phyloP scores from a whole-genome alignment of 1,140 invertebrate species.

The Sitobion miscanthi region DNA sequence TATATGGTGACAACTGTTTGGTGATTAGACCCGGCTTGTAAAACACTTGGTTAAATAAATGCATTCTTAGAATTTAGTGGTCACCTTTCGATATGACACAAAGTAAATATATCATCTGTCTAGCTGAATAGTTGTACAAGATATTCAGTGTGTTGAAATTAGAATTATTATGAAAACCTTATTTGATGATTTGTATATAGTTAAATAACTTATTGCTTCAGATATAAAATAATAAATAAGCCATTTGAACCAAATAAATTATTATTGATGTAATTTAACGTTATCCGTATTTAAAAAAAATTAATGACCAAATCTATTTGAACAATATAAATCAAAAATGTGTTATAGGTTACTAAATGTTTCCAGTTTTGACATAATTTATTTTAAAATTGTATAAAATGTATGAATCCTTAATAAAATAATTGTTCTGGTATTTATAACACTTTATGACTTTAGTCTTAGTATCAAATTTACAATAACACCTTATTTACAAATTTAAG shows the following conservation, averaged over 20 bases:
- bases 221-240: neutral
- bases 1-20: neutral
- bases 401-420: neutral
- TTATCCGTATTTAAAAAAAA: neutral
- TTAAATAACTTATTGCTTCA: neutral
- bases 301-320: neutral
- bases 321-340: neutral
- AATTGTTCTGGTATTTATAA: neutral
- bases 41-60: slow-evolving; percentile 2
- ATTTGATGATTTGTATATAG: neutral
- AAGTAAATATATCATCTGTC: neutral
- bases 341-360: neutral
- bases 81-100: neutral
- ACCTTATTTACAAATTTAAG: neutral
- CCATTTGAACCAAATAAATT: neutral
- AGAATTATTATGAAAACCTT: neutral
- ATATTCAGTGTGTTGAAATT: neutral
- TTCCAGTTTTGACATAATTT: neutral
- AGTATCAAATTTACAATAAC: neutral
- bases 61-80: neutral
- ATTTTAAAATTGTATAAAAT: neutral
- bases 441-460: neutral
- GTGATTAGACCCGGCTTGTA: neutral
- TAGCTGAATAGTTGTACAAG: neutral
- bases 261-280: neutral